Evolutionary conservation across 1,140 invertebrate genomes (phyloP).

Genomic region (Leptonema lineaticorne): DNA sequence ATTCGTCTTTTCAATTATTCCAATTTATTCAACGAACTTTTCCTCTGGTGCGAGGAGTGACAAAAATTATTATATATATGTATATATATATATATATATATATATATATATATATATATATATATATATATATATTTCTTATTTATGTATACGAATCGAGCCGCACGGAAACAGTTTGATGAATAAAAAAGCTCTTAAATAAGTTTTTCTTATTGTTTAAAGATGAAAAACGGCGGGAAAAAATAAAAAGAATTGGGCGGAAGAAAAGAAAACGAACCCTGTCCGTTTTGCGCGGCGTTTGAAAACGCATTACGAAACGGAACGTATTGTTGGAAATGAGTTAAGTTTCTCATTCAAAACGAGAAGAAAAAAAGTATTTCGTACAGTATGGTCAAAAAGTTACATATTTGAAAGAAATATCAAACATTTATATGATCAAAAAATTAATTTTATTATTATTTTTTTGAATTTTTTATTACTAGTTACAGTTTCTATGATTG

Average conservation of each 20-base stretch:
- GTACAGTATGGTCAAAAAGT: not conserved
- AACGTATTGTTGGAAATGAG: constrained; percentile 12
- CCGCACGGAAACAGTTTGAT: constrained; percentile 2
- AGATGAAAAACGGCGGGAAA: no score
- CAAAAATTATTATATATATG: no score
- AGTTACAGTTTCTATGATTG: no score
- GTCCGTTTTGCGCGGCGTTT: constrained; percentile 6
- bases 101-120: no score
- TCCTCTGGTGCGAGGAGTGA: not conserved
- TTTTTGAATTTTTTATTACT: no score
- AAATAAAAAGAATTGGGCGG: no score
- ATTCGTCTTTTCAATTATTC: constrained; percentile 13
- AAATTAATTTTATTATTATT: no score
- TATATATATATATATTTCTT: no score
- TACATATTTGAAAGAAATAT: no score
- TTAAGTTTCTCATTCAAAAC: constrained; percentile 8
- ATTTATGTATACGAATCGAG: constrained; percentile 8
- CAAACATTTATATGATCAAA: no score
- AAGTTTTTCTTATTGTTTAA: not conserved
- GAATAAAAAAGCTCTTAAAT: not conserved
- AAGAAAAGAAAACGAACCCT: constrained; percentile 6
- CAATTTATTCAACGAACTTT: constrained; percentile 11
- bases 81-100: no score
- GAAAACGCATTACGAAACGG: constrained; percentile 11
- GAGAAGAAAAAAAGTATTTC: not conserved